A percentile compares a stretch with the other conserved stretches of the same genome.
phyloP scores from a whole-genome alignment of 2,113 vertebrate species.

The Cyprinodon tularosa region DNA sequence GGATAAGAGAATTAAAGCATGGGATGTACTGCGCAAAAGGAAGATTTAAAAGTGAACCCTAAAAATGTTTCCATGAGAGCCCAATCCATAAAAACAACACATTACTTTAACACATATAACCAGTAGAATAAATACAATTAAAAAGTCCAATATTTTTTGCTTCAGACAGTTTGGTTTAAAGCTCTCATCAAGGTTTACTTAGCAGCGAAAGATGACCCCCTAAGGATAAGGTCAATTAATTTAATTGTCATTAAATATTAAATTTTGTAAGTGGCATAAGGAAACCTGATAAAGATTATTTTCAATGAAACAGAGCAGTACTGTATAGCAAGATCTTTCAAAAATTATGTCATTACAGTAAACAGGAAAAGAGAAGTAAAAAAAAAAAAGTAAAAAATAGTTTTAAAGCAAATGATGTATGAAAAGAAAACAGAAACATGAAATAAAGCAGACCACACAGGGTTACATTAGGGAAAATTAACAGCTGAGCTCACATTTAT shows the following conservation, averaged over 20 bases:
- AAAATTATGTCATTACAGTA: not conserved
- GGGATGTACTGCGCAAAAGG: slow-evolving; percentile 67
- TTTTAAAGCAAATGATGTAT: not conserved
- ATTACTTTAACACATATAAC: slow-evolving; percentile 51
- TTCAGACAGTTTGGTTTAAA: slow-evolving; percentile 4
- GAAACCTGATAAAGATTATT: slow-evolving; percentile 41
- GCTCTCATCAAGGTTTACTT: slow-evolving; percentile 30
- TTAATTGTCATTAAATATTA: slow-evolving; percentile 38
- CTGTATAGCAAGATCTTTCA: not conserved
- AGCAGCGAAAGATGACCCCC: slow-evolving; percentile 21
- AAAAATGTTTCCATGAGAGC: slow-evolving; percentile 67
- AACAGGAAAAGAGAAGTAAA: not conserved
- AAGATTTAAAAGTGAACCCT: slow-evolving; percentile 74
- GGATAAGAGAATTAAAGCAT: slow-evolving; percentile 66
- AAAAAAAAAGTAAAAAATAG: not conserved
- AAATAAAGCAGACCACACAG: not conserved
- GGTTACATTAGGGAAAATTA: too few species aligned
- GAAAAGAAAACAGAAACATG: not conserved
- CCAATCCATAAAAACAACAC: slow-evolving; percentile 57
- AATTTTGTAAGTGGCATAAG: slow-evolving; percentile 14
- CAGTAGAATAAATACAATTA: slow-evolving; percentile 21
- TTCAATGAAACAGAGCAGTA: not conserved
- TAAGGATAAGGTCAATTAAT: slow-evolving; percentile 28
- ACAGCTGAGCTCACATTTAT: not conserved
- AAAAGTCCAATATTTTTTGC: not conserved